phyloP scores from a whole-genome alignment of 2,113 vertebrate genomes.

The Sceloporus undulatus region DNA sequence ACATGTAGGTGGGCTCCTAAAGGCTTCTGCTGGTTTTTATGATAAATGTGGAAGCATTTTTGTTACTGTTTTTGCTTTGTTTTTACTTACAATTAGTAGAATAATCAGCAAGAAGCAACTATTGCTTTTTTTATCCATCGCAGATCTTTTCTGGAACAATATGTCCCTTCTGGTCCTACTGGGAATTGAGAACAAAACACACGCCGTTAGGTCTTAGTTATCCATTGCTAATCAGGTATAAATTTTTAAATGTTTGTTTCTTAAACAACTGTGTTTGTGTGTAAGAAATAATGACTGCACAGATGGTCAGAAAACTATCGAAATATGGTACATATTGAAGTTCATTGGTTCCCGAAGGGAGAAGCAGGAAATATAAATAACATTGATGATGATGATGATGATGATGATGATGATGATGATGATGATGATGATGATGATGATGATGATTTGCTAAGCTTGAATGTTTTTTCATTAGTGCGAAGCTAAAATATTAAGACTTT shows the following conservation, averaged over 20 bases:
- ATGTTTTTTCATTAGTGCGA: too few species aligned
- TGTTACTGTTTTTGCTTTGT: neutral
- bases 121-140: slow-evolving; percentile 65
- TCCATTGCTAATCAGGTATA: neutral
- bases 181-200: slow-evolving; percentile 57
- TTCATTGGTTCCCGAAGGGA: neutral
- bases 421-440: too few species aligned
- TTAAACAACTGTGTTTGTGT: accelerated
- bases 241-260: slow-evolving; percentile 19
- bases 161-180: slow-evolving; percentile 40
- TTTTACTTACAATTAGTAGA: slow-evolving; percentile 73
- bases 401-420: too few species aligned
- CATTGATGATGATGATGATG: too few species aligned
- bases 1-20: slow-evolving; percentile 13
- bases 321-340: neutral
- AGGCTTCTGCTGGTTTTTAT: neutral
- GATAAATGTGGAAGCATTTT: neutral
- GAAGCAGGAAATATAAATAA: too few species aligned
- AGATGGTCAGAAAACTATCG: neutral
- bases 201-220: slow-evolving; percentile 35
- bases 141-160: slow-evolving; percentile 55
- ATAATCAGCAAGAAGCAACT: slow-evolving; percentile 70
- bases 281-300: neutral
- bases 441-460: neutral
- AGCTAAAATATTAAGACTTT: neutral